phyloP scores from a whole-genome alignment of 2,888 invertebrate genomes.

The Nephrotoma guestfalica region DNA sequence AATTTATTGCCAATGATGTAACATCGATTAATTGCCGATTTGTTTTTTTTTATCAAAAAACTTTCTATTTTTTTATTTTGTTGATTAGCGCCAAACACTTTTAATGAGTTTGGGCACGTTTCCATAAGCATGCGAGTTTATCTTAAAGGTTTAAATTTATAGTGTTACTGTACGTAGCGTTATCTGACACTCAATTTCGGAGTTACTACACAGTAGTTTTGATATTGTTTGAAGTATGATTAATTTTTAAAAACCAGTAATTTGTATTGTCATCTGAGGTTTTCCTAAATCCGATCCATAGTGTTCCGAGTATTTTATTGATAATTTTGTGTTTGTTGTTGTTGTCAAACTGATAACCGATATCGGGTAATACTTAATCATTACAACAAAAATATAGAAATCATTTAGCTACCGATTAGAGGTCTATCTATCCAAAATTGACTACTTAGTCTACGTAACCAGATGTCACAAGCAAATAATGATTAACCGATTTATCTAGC shows the following conservation, averaged over 20 bases:
- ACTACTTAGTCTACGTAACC: background rate
- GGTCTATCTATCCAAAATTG: background rate
- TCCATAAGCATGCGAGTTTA: background rate
- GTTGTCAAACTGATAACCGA: background rate
- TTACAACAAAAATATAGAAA: background rate
- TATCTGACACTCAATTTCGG: background rate
- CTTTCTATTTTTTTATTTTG: background rate
- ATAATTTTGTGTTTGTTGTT: background rate
- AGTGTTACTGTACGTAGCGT: background rate
- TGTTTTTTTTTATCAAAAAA: background rate
- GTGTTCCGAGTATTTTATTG: background rate
- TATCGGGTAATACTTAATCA: background rate
- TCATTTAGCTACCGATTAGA: background rate
- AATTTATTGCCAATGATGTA: background rate
- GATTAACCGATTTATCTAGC: background rate
- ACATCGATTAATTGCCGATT: background rate
- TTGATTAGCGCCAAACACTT: background rate
- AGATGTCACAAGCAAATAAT: background rate
- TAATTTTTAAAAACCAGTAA: too few relatives aligned
- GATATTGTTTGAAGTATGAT: too few relatives aligned
- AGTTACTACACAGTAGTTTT: background rate
- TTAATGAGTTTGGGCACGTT: background rate
- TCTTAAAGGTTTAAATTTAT: too few relatives aligned
- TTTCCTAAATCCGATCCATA: background rate
- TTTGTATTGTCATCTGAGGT: background rate